phyloP scores from a whole-genome alignment of 2,113 vertebrate species.

The Petaurus breviceps region DNA sequence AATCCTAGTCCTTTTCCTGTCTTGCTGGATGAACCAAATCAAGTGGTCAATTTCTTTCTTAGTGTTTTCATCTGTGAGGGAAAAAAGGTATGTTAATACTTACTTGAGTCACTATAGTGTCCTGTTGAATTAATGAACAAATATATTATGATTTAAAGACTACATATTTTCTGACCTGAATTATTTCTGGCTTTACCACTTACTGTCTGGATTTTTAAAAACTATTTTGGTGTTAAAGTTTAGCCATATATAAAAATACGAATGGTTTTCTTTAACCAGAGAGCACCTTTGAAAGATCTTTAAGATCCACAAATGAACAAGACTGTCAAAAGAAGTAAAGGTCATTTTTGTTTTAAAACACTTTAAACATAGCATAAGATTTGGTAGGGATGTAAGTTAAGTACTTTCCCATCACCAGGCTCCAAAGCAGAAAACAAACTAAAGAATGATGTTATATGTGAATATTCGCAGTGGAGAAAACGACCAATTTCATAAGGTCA shows the following conservation, averaged over 20 bases:
- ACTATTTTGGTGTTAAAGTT: not conserved
- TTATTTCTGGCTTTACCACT: slow-evolving; percentile 5
- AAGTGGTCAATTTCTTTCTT: slow-evolving; percentile 19
- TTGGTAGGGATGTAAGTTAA: slow-evolving; percentile 16
- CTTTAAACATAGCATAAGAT: not conserved
- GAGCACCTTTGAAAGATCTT: slow-evolving; percentile 11
- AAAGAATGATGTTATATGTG: not conserved
- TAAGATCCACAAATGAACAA: slow-evolving; percentile 34
- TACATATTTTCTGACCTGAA: not conserved
- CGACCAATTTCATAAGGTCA: not conserved
- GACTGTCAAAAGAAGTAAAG: not conserved
- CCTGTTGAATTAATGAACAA: slow-evolving; percentile 13
- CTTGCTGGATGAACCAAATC: not conserved
- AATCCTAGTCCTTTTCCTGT: not conserved
- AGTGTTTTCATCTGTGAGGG: slow-evolving; percentile 31
- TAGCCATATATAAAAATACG: slow-evolving; percentile 31
- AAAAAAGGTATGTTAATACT: not conserved
- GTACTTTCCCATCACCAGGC: not conserved
- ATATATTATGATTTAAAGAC: not conserved
- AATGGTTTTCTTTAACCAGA: not conserved
- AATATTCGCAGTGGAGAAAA: not conserved
- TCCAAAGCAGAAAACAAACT: slow-evolving; percentile 27
- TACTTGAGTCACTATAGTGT: not conserved
- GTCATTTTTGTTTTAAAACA: slow-evolving; percentile 28
- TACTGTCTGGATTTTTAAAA: slow-evolving; percentile 18